These are phyloP conservation scores for Chaenogobius annularis DNA, from an alignment of 2,113 vertebrate genomes.

Conservation along the genomic window DNA sequence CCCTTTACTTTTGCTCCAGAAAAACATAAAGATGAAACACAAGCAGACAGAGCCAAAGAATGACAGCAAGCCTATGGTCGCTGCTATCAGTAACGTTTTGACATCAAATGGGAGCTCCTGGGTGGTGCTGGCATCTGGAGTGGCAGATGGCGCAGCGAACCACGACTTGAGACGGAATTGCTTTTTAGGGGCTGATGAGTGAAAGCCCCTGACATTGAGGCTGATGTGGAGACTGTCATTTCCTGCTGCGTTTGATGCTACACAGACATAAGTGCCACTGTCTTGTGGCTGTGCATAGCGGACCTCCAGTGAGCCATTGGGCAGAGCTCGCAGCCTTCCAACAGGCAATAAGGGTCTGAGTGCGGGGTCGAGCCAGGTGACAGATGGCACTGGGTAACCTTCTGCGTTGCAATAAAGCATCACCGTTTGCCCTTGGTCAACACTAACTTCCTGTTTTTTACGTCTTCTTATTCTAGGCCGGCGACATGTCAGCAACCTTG, in stretches of 20 bases:
- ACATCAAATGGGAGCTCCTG: conserved; percentile 69
- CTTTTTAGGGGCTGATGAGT: conserved; percentile 51
- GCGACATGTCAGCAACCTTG: conserved; percentile 79
- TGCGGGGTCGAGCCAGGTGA: conserved; percentile 80
- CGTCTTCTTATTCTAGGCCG: conserved; percentile 75
- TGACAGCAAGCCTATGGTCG: conserved; percentile 82
- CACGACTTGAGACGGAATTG: conserved; percentile 58
- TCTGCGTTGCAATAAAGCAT: conserved; percentile 79
- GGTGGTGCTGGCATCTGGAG: conserved; percentile 39
- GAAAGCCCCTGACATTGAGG: conserved; percentile 73
- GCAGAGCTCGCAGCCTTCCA: conserved; percentile 76
- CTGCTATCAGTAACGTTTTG: conserved; percentile 80
- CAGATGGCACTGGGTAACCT: conserved; percentile 80
- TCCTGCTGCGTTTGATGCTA: conserved; percentile 83
- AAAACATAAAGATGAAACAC: conserved; percentile 86
- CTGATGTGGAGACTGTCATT: conserved; percentile 78
- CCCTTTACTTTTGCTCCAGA: conserved; percentile 86
- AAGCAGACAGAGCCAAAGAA: conserved; percentile 85
- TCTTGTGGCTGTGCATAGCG: conserved; percentile 80
- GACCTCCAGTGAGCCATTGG: conserved; percentile 83
- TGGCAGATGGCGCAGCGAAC: conserved; percentile 54
- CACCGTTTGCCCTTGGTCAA: conserved; percentile 79
- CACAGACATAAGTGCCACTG: conserved; percentile 79
- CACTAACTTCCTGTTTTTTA: conserved; percentile 60
- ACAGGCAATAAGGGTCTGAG: conserved; percentile 55